These are phyloP conservation scores for Centrocercus urophasianus DNA, from an alignment of 2,113 vertebrate genomes.

Conservation along the genomic window DNA sequence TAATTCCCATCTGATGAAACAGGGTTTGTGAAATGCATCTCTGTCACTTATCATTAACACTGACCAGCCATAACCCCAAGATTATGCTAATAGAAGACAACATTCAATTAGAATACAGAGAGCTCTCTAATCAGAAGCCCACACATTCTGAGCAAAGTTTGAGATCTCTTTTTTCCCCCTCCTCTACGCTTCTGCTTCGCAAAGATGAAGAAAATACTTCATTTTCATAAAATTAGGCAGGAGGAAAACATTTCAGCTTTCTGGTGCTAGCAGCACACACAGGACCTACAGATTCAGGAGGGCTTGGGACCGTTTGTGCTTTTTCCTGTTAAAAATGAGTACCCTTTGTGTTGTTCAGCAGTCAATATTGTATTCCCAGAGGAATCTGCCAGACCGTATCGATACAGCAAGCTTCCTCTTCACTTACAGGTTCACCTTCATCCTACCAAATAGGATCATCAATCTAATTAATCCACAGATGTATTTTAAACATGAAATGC, in stretches of 20 bases:
- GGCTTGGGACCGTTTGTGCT: neutral
- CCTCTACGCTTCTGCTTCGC: fast-evolving
- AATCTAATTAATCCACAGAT: neutral
- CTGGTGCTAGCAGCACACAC: neutral
- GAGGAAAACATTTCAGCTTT: neutral
- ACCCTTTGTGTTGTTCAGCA: neutral
- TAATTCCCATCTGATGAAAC: conserved; percentile 28
- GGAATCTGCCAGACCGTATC: fast-evolving
- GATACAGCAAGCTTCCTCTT: neutral
- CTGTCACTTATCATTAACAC: conserved; percentile 54
- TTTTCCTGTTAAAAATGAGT: neutral
- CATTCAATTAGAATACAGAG: conserved; percentile 53
- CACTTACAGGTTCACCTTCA: neutral
- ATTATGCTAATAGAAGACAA: conserved; percentile 46
- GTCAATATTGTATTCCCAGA: fast-evolving
- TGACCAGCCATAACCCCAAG: conserved; percentile 46
- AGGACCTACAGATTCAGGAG: too few species aligned
- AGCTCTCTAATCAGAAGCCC: conserved; percentile 3
- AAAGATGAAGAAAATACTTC: neutral
- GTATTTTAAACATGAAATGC: neutral
- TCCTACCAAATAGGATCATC: neutral
- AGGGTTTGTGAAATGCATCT: neutral
- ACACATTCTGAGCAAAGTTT: neutral
- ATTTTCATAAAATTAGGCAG: neutral
- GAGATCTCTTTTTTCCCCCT: neutral